A percentile compares a stretch with the other conserved stretches of the same genome.
These are phyloP conservation scores for Adelges cooleyi DNA, from an alignment of 1,140 invertebrate genomes.

Conservation along the genomic window DNA sequence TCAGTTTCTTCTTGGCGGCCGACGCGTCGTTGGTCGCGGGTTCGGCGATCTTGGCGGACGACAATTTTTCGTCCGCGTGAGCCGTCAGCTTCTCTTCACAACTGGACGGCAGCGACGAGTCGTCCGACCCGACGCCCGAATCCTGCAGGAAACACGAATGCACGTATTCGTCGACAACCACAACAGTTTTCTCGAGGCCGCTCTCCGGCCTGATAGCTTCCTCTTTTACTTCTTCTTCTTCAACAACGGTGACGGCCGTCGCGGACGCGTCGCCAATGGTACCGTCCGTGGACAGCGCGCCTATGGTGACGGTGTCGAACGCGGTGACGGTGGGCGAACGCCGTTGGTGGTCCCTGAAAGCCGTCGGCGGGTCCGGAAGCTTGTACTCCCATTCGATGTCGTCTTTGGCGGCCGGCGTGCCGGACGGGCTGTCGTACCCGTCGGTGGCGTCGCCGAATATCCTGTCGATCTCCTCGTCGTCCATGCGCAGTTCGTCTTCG, in stretches of 20 bases:
- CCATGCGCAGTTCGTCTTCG: slow-evolving; percentile 32
- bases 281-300: neutral
- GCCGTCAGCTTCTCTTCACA: slow-evolving; percentile 1
- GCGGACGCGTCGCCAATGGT: neutral
- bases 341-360: slow-evolving; percentile 44
- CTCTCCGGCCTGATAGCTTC: neutral
- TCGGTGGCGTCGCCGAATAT: slow-evolving; percentile 35
- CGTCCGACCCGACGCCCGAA: slow-evolving; percentile 26
- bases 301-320: slow-evolving; percentile 36
- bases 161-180: neutral
- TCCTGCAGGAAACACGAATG: slow-evolving; percentile 11
- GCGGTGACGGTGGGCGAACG: slow-evolving; percentile 37
- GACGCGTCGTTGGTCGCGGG: too few relatives aligned
- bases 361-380: slow-evolving; percentile 50
- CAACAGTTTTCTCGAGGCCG: neutral
- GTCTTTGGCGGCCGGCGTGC: slow-evolving; percentile 12
- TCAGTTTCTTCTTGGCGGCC: slow-evolving; percentile 23
- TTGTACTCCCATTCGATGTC: slow-evolving; percentile 45
- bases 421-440: slow-evolving; percentile 31
- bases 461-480: slow-evolving; percentile 36
- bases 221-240: neutral
- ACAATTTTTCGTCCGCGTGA: neutral
- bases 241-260: neutral
- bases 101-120: slow-evolving; percentile 20
- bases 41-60: neutral